These are phyloP conservation scores for Ochropacha duplaris DNA, from an alignment of 2,888 invertebrate species.

Conservation along the genomic window DNA sequence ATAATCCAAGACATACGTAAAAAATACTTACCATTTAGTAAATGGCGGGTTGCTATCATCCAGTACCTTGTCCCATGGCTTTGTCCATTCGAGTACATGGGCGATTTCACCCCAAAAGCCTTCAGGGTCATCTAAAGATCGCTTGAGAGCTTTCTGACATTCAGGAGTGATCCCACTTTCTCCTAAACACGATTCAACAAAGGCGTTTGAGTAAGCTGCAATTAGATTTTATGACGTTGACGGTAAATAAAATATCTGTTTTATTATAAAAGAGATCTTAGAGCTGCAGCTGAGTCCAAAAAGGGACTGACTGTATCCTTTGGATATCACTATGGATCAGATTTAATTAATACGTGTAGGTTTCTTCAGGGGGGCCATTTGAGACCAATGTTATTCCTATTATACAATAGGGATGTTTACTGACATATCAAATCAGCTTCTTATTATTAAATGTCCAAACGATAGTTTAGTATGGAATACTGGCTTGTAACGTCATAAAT, in stretches of 20 bases:
- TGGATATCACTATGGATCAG: neutral
- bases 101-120: conserved; percentile 95
- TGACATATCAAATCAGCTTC: no score
- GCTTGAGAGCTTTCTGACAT: conserved; percentile 85
- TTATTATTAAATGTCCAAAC: no score
- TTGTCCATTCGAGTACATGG: conserved; percentile 89
- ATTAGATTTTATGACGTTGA: neutral
- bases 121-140: conserved; percentile 90
- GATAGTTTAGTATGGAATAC: no score
- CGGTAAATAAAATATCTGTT: neutral
- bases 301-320: neutral
- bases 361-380: neutral
- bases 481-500: no score
- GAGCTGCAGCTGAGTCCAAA: neutral
- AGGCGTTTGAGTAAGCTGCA: neutral
- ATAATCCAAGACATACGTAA: neutral
- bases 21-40: conserved; percentile 90
- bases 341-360: neutral
- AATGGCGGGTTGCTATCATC: conserved; percentile 93
- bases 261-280: neutral
- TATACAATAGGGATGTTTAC: neutral
- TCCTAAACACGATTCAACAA: conserved; percentile 32
- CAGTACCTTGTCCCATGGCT: conserved; percentile 92
- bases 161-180: conserved; percentile 64
- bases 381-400: neutral